These are phyloP conservation scores for Sesia apiformis DNA, from an alignment of 2,888 invertebrate species.

Conservation along the genomic window DNA sequence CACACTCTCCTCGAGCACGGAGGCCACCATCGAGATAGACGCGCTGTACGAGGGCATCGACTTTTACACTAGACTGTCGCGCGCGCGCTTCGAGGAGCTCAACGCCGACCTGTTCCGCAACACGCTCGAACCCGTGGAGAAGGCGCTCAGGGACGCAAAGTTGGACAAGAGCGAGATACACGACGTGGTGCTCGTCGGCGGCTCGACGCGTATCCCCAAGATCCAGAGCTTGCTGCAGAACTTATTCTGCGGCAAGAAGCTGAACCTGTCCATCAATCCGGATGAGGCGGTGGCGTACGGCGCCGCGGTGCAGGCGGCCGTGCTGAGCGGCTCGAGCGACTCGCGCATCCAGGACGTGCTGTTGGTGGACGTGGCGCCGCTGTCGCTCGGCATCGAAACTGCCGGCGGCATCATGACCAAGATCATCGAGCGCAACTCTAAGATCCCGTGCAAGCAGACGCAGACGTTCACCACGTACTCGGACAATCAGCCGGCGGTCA, in stretches of 20 bases:
- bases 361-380: slow-evolving; percentile 66
- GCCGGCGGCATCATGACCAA: slow-evolving; percentile 83
- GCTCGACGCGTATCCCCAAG: slow-evolving; percentile 83
- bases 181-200: slow-evolving; percentile 84
- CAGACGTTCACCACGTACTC: slow-evolving; percentile 82
- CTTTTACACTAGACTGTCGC: slow-evolving; percentile 75
- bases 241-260: slow-evolving; percentile 78
- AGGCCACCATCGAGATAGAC: slow-evolving; percentile 80
- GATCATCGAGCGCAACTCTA: slow-evolving; percentile 77
- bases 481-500: slow-evolving; percentile 82
- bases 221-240: slow-evolving; percentile 79
- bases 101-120: slow-evolving; percentile 78
- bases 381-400: slow-evolving; percentile 81
- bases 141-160: slow-evolving; percentile 81
- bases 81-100: slow-evolving; percentile 81
- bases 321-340: slow-evolving; percentile 78
- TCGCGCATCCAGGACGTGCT: slow-evolving; percentile 77
- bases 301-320: slow-evolving; percentile 79
- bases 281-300: slow-evolving; percentile 85
- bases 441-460: slow-evolving; percentile 78
- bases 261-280: slow-evolving; percentile 81
- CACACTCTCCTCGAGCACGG: slow-evolving; percentile 80
- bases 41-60: slow-evolving; percentile 80
- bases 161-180: slow-evolving; percentile 80
- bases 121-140: slow-evolving; percentile 81